Base-by-base conservation (phyloP, 23 tunicate species). In the Styela clava region DNA sequence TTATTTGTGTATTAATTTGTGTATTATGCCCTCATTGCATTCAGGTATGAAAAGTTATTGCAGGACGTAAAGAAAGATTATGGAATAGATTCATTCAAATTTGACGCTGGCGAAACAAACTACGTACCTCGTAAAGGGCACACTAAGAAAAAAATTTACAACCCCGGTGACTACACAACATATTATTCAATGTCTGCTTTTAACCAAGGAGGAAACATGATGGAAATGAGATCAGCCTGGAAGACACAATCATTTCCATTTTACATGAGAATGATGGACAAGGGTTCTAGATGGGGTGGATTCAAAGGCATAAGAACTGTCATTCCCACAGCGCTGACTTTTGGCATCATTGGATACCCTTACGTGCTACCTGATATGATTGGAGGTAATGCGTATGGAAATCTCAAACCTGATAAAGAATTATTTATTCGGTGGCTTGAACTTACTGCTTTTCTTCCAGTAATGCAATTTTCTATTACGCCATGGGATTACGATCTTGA, bases 341-440 rank as follows among this genome's bases (percentile, higher is more conserved):
- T 88, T 30, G 78, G 93, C 21, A 74, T 84, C 3, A 65, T 92
- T 20, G 97, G 97, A 24, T 92, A 92, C 69, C 88, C 88, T 2
- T 92, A 63, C 35, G 82, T 92, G 31, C 26, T 92, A 36, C 97
- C 97, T 7, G 97, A 92, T 81, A 92, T 92, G 97, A 88, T 92
- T 3, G 97, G 97, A 18, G 97, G 97, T 3, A 92, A 92, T 69
- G 88, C 86, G 31, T 84, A 87, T 68, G 90, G 64, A 19, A 24
- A 28, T 33, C 25, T 0, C 26, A 84, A 61, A 64, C 88, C 94
- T 27, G 88, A 87, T 19, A 61, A 82, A n/a, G 97, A 91, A 79
- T 83, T 91, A 31, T 91, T 73, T 56, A 85, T 90, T 62, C 79
- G 96, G 20, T 90, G 96, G 96, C 52, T 90, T 31, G 81, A 90